Conservation (phyloP, 1,140 invertebrate genomes). For the Orchestia grillus region DNA sequence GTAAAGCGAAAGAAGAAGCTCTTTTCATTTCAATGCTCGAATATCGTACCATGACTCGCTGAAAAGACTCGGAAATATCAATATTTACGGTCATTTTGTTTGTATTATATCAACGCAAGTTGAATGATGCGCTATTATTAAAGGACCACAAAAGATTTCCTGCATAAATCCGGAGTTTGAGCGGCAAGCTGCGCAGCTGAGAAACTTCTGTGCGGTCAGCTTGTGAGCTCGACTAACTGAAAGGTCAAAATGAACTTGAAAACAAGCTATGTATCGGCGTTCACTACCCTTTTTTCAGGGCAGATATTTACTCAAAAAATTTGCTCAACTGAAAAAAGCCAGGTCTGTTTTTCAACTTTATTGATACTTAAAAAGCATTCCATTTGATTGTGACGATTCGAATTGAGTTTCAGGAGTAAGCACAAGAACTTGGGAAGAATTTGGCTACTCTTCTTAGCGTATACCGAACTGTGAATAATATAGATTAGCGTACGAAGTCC, state of each 20-base stretch:
- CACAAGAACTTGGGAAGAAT: not conserved
- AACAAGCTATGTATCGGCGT: not conserved
- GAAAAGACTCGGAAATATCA: not conserved
- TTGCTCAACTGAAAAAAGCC: not conserved
- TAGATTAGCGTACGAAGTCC: not conserved
- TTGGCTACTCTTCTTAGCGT: not conserved
- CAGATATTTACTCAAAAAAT: not conserved
- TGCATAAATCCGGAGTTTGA: not conserved
- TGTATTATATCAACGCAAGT: not conserved
- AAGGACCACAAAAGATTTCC: not conserved
- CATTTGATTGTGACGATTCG: not conserved
- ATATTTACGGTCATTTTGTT: not conserved
- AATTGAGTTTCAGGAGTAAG: not conserved
- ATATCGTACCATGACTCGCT: not conserved
- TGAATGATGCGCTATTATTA: not conserved
- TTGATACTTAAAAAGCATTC: not conserved
- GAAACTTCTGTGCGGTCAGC: too few relatives aligned
- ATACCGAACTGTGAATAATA: not conserved
- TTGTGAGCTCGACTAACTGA: too few relatives aligned
- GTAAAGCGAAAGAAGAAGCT: not conserved
- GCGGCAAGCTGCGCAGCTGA: too few relatives aligned
- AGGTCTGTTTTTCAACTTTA: not conserved
- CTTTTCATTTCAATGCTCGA: not conserved
- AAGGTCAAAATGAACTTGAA: not conserved
- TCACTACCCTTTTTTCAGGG: not conserved